A percentile compares a stretch with the other conserved stretches of the same genome.
Conservation (phyloP, 2,797 vertebrate genomes). For the Epinephelus awoara region DNA sequence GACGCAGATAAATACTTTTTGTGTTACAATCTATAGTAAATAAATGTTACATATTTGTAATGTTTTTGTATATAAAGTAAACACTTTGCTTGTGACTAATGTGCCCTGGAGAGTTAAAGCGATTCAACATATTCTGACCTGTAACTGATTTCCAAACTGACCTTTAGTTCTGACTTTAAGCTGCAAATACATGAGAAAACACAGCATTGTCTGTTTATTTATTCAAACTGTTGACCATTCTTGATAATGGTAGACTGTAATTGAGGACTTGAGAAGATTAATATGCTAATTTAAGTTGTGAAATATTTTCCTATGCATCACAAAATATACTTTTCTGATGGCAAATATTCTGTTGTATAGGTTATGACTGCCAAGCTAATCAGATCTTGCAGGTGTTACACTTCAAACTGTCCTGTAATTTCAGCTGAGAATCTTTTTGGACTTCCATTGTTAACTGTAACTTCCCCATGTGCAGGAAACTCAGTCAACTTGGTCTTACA, state of each 20-base stretch:
- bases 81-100: constrained; percentile 41
- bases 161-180: constrained; percentile 22
- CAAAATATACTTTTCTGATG: neutral
- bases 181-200: constrained; percentile 12
- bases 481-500: neutral
- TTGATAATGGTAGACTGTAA: neutral
- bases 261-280: neutral
- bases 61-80: constrained; percentile 47
- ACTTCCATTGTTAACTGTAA: neutral
- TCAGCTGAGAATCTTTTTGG: neutral
- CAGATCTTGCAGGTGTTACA: neutral
- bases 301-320: neutral
- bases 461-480: constrained; percentile 5
- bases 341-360: neutral
- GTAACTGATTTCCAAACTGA: neutral
- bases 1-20: constrained; percentile 47
- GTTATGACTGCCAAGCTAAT: neutral
- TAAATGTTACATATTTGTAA: constrained; percentile 66
- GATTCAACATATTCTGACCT: neutral
- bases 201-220: neutral
- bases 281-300: neutral
- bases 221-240: neutral
- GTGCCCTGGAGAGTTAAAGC: constrained; percentile 19
- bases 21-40: constrained; percentile 54
- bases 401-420: constrained; percentile 4